A percentile compares a stretch with the other conserved stretches of the same genome.
Evolutionary conservation across 2,888 invertebrate genomes (phyloP).

Genomic region (Drosophila mercatorum): DNA sequence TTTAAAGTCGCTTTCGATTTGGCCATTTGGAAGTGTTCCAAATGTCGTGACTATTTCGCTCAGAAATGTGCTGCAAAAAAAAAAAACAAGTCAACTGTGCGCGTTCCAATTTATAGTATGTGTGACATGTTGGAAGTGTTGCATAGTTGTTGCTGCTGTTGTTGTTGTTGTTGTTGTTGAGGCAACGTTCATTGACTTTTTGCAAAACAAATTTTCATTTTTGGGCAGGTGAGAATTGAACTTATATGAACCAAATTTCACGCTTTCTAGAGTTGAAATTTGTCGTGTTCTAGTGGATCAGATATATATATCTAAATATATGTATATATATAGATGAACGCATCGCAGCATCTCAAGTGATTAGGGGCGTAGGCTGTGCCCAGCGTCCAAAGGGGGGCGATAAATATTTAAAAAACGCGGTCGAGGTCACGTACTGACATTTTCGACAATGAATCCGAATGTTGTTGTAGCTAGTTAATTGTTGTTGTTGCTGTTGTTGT

Average conservation of each 20-base stretch:
- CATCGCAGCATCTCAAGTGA: slow-evolving; percentile 1
- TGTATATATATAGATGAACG: not conserved
- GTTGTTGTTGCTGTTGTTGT: slow-evolving; percentile 42
- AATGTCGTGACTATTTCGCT: slow-evolving; percentile 71
- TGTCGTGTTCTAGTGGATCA: slow-evolving; percentile 5
- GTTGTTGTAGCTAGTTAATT: slow-evolving; percentile 50
- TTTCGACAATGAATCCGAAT: slow-evolving; percentile 56
- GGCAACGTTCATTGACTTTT: slow-evolving; percentile 53
- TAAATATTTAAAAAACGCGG: slow-evolving; percentile 72
- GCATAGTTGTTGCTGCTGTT: slow-evolving; percentile 16
- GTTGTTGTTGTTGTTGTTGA: not conserved
- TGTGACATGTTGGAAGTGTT: slow-evolving; percentile 65
- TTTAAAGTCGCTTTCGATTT: slow-evolving; percentile 56
- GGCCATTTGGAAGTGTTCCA: slow-evolving; percentile 68
- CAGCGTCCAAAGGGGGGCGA: slow-evolving; percentile 38
- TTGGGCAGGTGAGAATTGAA: slow-evolving; percentile 14
- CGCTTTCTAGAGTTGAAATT: slow-evolving; percentile 7
- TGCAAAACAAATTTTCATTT: slow-evolving; percentile 28
- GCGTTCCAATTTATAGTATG: slow-evolving; percentile 62
- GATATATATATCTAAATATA: too few species aligned
- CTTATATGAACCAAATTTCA: not conserved
- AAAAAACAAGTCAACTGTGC: slow-evolving; percentile 30
- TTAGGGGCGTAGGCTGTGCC: slow-evolving; percentile 21
- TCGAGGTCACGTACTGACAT: slow-evolving; percentile 79
- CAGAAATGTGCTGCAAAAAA: slow-evolving; percentile 50